These are phyloP conservation scores for Penelope pileata DNA, from an alignment of 2,113 vertebrate species.

Conservation along the genomic window DNA sequence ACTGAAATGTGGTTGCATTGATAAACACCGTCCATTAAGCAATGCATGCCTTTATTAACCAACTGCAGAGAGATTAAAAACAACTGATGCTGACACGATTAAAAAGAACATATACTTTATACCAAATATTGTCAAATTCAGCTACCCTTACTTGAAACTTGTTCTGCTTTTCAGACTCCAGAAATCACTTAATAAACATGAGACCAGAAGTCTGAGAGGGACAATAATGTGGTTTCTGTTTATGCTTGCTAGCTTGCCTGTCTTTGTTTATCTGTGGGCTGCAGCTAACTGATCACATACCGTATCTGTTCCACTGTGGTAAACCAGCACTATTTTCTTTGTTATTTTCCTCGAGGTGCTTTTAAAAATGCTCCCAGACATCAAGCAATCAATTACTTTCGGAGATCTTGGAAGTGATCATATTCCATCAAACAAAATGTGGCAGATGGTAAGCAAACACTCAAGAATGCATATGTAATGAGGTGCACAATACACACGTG, in stretches of 20 bases:
- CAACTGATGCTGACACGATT: slow-evolving; percentile 57
- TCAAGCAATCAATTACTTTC: slow-evolving; percentile 64
- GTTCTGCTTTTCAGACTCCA: slow-evolving; percentile 60
- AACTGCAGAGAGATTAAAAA: slow-evolving; percentile 44
- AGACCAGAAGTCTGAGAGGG: slow-evolving; percentile 77
- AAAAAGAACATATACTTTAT: slow-evolving; percentile 56
- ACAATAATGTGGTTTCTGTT: slow-evolving; percentile 80
- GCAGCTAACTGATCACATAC: slow-evolving; percentile 88
- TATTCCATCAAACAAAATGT: not conserved
- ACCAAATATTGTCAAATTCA: slow-evolving; percentile 54
- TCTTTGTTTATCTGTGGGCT: slow-evolving; percentile 85
- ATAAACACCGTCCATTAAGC: slow-evolving; percentile 36
- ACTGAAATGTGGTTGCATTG: slow-evolving; percentile 25
- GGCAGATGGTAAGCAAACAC: not conserved
- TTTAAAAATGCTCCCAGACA: slow-evolving; percentile 85
- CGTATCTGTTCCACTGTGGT: slow-evolving; percentile 85
- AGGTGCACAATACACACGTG: not conserved
- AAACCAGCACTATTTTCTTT: slow-evolving; percentile 77
- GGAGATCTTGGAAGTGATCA: slow-evolving; percentile 2
- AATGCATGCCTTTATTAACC: not conserved
- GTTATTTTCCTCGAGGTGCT: slow-evolving; percentile 80
- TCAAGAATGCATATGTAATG: not conserved
- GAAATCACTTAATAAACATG: slow-evolving; percentile 74
- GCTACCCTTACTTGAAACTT: slow-evolving; percentile 55
- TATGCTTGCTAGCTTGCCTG: slow-evolving; percentile 73